phyloP scores from a whole-genome alignment of 2,113 vertebrate genomes.

The Erythrolamprus reginae region DNA sequence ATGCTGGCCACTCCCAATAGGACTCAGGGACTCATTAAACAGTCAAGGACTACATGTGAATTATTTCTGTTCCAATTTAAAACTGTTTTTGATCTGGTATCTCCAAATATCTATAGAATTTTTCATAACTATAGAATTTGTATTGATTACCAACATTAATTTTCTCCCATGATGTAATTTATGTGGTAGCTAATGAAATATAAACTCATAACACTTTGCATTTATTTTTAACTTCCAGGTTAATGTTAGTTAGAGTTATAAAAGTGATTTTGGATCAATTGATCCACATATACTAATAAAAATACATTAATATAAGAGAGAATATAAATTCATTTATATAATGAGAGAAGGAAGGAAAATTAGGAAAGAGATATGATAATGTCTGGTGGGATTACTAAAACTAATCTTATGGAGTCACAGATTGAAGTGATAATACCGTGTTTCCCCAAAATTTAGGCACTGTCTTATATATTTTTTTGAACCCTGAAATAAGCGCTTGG shows the following conservation, averaged over 20 bases:
- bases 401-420: slow-evolving; percentile 14
- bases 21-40: too few species aligned
- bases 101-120: slow-evolving; percentile 18
- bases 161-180: slow-evolving; percentile 38
- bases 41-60: background rate
- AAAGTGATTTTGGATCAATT: background rate
- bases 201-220: slow-evolving; percentile 12
- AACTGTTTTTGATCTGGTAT: slow-evolving; percentile 38
- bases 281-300: background rate
- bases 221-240: background rate
- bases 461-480: too few species aligned
- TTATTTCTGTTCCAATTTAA: background rate
- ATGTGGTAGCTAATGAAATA: background rate
- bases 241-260: background rate
- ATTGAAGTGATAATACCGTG: background rate
- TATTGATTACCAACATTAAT: slow-evolving; percentile 50
- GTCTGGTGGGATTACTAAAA: background rate
- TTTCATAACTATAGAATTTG: slow-evolving; percentile 39
- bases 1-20: too few species aligned
- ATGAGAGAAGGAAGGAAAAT: slow-evolving; percentile 2
- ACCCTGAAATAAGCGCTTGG: too few species aligned
- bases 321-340: background rate
- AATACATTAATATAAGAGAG: background rate
- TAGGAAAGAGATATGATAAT: background rate
- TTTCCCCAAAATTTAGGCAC: too few species aligned